These are phyloP conservation scores for Leptarthrus brevirostris DNA, from an alignment of 2,888 invertebrate genomes.

Conservation along the genomic window DNA sequence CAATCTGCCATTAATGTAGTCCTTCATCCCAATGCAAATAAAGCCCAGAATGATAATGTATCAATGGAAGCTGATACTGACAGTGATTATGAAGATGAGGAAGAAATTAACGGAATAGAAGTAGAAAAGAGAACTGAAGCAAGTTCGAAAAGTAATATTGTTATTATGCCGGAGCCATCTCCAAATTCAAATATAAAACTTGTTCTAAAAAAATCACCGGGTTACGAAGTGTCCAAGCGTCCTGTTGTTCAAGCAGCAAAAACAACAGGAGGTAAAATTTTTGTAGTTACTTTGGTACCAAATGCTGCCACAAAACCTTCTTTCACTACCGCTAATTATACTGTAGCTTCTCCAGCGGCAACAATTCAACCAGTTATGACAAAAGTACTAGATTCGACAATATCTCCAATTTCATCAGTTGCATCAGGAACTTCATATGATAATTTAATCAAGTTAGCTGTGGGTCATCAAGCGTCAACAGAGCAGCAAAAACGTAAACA, in stretches of 20 bases:
- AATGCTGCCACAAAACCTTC: constrained; percentile 44
- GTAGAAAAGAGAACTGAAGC: not conserved
- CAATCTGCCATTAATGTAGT: not conserved
- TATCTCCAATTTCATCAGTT: constrained; percentile 2
- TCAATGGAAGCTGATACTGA: constrained; percentile 14
- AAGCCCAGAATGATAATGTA: constrained; percentile 1
- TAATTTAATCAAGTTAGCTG: constrained; percentile 5
- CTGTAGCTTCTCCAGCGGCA: constrained; percentile 16
- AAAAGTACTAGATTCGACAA: constrained; percentile 4
- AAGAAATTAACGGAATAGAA: not conserved
- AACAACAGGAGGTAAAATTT: constrained; percentile 44
- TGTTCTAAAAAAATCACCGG: constrained; percentile 49
- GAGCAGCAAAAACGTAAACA: constrained; percentile 9
- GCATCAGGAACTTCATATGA: not conserved
- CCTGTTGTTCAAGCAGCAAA: constrained; percentile 39
- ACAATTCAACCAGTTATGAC: constrained; percentile 5
- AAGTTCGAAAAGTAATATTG: not conserved
- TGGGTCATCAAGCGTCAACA: not conserved
- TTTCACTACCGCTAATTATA: constrained; percentile 41
- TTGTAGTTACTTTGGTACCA: constrained; percentile 50
- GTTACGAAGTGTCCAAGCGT: constrained; percentile 34
- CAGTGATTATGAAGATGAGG: constrained; percentile 21
- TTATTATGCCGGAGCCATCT: not conserved
- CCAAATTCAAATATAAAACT: constrained; percentile 48
- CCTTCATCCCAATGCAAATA: not conserved